phyloP scores from a whole-genome alignment of 2,113 vertebrate species.

The pig (Sus scrofa) region DNA sequence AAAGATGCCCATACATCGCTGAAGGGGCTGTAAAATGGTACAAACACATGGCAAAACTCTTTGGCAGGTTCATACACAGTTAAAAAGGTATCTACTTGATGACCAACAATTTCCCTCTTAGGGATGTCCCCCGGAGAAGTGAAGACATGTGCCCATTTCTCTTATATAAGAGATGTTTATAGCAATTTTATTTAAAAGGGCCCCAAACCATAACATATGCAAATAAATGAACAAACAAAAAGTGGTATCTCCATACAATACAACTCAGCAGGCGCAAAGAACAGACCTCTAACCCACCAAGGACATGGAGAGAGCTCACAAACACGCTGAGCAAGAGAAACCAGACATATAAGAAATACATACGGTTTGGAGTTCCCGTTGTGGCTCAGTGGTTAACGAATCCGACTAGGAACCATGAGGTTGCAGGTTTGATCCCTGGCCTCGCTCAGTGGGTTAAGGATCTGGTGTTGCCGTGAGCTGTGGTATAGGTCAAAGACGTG shows the following conservation, averaged over 20 bases:
- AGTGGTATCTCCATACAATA: not conserved
- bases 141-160: constrained; percentile 40
- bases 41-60: not conserved
- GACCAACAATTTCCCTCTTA: constrained; percentile 13
- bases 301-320: not conserved
- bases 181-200: constrained; percentile 48
- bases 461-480: too few relatives aligned
- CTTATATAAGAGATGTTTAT: constrained; percentile 33
- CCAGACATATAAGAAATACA: not conserved
- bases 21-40: not conserved
- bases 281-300: not conserved
- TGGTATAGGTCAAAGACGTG: too few relatives aligned
- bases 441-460: too few relatives aligned
- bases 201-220: constrained; percentile 8
- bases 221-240: constrained; percentile 61
- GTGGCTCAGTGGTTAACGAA: too few relatives aligned
- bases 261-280: constrained; percentile 25
- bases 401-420: too few relatives aligned
- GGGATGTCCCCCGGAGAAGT: constrained; percentile 52
- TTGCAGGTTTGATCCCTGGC: too few relatives aligned
- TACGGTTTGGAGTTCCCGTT: too few relatives aligned
- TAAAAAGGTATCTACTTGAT: constrained; percentile 37
- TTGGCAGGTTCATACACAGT: constrained; percentile 41
- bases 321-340: constrained; percentile 34
- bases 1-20: not conserved